Base-by-base conservation (phyloP, 2,797 vertebrate genomes). In the Anniella stebbinsi region DNA sequence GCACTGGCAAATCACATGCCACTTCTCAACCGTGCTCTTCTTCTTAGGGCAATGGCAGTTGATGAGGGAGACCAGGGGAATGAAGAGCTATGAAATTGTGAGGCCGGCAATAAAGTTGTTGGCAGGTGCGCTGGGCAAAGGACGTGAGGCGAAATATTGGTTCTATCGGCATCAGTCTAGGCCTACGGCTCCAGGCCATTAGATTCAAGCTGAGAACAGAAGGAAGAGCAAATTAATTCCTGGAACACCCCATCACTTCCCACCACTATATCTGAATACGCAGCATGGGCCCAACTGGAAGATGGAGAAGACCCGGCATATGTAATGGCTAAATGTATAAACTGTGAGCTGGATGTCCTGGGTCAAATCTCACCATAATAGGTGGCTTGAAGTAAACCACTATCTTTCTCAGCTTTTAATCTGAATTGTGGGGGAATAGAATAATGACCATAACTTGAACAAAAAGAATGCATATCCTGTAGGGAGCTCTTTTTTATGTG, bases 141-240 rank as follows among this genome's bases (percentile, higher is more conserved):
- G 33, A 77, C n/a, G 28, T 67, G 60, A 69, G 69, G 76, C 54
- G 60, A 72, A 75, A 15, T 66, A 67, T 17, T 57, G 73, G 60
- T 87, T 83, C 72, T 57, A 75, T 82, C 84, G 57, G 54, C 78
- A 83, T 69, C 78, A 67, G 57, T 38, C 48, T 75, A 87, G 72
- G 70, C 84, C 78, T 75, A 67, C 3, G 33, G 89, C 73, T 80
- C 36, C 75, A 72, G 75, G 66, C 57, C 48, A 76, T 30, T 45
- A 36, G 85, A 90, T 76, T 90, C 84, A 73, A 90, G 70, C 78
- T 81, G 89, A 25, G 77, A 90, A 90, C 77, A 87, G 84, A 82
- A 90, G 76, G 89, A 90, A 66, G 51, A 90, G 36, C 38, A 80
- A 90, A 86, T 90, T 81, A 90, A 86, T 90, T 90, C 76, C 54